A percentile compares a stretch with the other conserved stretches of the same genome.
Conservation (phyloP, 2,888 invertebrate genomes). For the Acanthosoma haemorrhoidale region DNA sequence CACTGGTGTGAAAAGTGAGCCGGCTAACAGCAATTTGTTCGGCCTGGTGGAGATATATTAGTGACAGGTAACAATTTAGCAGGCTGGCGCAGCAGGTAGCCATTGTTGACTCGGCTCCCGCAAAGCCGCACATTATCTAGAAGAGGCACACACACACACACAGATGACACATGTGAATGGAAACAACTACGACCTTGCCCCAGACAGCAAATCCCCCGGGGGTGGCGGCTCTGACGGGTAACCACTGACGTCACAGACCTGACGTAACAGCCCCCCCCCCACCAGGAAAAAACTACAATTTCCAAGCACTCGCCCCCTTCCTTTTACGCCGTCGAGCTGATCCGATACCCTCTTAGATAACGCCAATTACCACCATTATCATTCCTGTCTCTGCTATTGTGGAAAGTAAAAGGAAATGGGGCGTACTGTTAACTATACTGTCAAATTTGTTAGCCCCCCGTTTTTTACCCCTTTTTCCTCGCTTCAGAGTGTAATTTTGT, state of each 20-base stretch:
- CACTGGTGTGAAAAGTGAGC: too few relatives aligned
- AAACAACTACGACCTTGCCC: neutral
- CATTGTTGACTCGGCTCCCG: too few relatives aligned
- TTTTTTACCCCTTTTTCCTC: too few relatives aligned
- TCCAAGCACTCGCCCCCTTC: neutral
- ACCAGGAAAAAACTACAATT: neutral
- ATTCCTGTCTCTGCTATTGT: neutral
- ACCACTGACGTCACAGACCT: neutral
- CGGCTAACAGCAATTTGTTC: too few relatives aligned
- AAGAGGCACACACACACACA: too few relatives aligned
- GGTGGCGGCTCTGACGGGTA: neutral
- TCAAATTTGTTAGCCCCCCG: too few relatives aligned
- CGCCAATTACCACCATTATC: slow-evolving; percentile 5
- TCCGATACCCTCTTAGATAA: neutral
- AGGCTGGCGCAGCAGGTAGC: too few relatives aligned
- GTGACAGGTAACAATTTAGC: too few relatives aligned
- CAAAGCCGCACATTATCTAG: too few relatives aligned
- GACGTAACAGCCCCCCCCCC: neutral
- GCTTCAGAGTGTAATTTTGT: too few relatives aligned
- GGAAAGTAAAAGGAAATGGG: neutral
- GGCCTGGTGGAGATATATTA: too few relatives aligned
- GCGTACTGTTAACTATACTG: neutral
- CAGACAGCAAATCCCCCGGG: neutral
- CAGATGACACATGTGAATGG: neutral
- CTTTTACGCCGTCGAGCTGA: neutral